Percentiles rank a stretch among this genome's conserved stretches.
Conservation (phyloP, 2,113 vertebrate genomes). For the Myotis yumanensis region DNA sequence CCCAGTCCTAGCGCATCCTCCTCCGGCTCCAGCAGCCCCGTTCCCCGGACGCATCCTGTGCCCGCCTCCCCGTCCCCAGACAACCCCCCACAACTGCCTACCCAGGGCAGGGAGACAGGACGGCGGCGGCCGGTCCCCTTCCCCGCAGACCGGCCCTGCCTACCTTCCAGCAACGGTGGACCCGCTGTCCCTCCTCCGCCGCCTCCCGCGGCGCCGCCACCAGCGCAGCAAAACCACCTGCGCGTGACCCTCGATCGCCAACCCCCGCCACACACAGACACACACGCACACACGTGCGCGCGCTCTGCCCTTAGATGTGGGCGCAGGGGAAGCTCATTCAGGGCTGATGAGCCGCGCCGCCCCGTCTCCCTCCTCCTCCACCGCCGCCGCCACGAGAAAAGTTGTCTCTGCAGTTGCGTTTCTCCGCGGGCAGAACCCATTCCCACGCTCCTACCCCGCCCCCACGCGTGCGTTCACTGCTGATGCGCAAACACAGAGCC, state of each 20-base stretch:
- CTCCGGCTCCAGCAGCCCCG: neutral
- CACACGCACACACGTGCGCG: neutral
- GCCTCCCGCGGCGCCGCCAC: neutral
- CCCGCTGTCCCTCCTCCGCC: neutral
- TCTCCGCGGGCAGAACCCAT: rapidly evolving
- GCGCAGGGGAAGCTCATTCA: neutral
- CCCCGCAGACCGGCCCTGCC: neutral
- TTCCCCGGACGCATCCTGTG: neutral
- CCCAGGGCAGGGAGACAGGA: neutral
- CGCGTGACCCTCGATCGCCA: conserved; percentile 57
- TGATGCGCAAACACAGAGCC: neutral
- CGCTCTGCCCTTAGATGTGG: neutral
- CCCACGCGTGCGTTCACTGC: neutral
- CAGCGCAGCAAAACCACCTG: conserved; percentile 42
- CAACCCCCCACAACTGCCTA: rapidly evolving
- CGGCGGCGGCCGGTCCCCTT: neutral
- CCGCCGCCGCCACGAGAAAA: neutral
- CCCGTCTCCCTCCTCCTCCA: neutral
- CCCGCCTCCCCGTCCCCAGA: neutral
- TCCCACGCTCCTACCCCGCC: neutral
- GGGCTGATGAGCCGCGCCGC: neutral
- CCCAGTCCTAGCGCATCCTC: conserved; percentile 21
- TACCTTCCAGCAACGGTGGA: neutral
- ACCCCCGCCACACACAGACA: neutral
- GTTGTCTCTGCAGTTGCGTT: neutral